Evolutionary conservation across 2,113 vertebrate species (phyloP).

Genomic region (Upupa epops): DNA sequence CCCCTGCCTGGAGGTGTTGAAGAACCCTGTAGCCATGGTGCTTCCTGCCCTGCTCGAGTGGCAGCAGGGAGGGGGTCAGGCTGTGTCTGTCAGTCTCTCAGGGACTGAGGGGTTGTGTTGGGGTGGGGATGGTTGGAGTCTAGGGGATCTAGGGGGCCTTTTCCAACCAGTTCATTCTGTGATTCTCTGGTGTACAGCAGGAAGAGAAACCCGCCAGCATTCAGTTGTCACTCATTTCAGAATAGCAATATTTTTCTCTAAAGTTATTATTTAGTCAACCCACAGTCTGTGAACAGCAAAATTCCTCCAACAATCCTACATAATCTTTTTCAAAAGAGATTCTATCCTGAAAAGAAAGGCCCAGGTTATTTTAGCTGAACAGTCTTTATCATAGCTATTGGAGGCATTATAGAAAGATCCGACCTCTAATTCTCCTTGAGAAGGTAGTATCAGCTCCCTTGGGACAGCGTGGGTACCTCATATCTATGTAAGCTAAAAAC

Average conservation of each 20-base stretch:
- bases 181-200: neutral
- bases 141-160: too few relatives aligned
- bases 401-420: slow-evolving; percentile 16
- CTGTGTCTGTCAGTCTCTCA: too few relatives aligned
- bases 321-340: neutral
- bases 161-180: too few relatives aligned
- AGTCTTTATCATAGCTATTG: neutral
- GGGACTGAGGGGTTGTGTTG: too few relatives aligned
- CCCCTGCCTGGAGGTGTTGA: too few relatives aligned
- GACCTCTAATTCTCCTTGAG: slow-evolving; percentile 35
- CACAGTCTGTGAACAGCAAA: neutral
- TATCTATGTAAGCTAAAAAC: neutral
- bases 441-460: slow-evolving; percentile 5
- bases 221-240: neutral
- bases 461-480: neutral
- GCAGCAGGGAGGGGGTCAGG: too few relatives aligned
- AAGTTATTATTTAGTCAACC: slow-evolving; percentile 1
- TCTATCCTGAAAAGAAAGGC: neutral
- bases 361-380: neutral
- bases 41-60: too few relatives aligned
- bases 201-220: neutral
- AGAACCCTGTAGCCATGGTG: too few relatives aligned
- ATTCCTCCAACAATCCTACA: neutral
- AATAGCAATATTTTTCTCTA: neutral
- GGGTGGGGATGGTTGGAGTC: too few relatives aligned